Evolutionary conservation across 1,140 invertebrate genomes (phyloP).

Genomic region (Bombus ignitus): DNA sequence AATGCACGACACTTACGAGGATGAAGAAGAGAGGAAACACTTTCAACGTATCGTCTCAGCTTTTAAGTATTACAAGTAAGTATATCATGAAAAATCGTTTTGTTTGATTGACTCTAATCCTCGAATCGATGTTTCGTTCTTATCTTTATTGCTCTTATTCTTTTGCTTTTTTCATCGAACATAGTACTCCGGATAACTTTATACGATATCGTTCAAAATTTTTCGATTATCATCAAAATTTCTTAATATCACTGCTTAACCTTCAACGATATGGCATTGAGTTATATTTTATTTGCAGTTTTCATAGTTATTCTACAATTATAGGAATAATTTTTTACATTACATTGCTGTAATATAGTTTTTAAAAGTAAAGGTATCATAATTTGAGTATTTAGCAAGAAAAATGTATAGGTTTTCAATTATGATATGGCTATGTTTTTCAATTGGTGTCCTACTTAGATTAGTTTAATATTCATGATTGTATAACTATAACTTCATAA

Average conservation of each 20-base stretch:
- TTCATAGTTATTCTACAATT: neutral
- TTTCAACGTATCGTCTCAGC: conserved; percentile 91
- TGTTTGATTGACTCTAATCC: conserved; percentile 5
- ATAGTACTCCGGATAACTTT: neutral
- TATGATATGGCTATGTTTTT: neutral
- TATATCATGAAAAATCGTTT: conserved; percentile 43
- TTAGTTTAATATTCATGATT: neutral
- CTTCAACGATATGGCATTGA: conserved; percentile 3
- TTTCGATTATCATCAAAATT: neutral
- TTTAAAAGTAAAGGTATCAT: neutral
- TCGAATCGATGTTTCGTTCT: neutral
- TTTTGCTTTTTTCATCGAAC: neutral
- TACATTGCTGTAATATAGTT: neutral
- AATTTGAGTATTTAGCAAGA: neutral
- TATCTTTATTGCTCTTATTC: conserved; percentile 16
- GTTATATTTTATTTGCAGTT: neutral
- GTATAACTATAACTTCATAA: neutral
- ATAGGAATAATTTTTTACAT: neutral
- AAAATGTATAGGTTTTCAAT: neutral
- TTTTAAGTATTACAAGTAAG: conserved; percentile 92
- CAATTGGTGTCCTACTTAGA: neutral
- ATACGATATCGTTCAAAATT: neutral
- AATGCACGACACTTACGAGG: conserved; percentile 80
- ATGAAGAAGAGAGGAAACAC: conserved; percentile 89
- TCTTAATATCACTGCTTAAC: conserved; percentile 30